Evolutionary conservation across 2,888 invertebrate species (phyloP).

Genomic region (Drosophila kanekoi): DNA sequence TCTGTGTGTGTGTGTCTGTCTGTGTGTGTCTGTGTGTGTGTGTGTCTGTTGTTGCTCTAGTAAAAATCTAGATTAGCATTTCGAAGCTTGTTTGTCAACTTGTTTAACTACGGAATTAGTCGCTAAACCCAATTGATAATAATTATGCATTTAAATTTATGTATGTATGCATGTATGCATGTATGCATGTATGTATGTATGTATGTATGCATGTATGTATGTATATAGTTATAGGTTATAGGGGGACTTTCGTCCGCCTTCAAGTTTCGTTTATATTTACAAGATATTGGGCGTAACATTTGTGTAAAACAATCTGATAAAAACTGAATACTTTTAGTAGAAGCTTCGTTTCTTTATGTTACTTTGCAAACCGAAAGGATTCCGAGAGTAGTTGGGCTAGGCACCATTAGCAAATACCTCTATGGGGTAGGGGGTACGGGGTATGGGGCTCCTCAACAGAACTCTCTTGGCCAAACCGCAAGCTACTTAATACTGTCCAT

Average conservation of each 20-base stretch:
- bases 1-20: not conserved
- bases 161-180: slow-evolving; percentile 39
- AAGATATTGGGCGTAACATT: slow-evolving; percentile 53
- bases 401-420: slow-evolving; percentile 23
- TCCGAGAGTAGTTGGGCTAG: slow-evolving; percentile 28
- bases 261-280: slow-evolving; percentile 60
- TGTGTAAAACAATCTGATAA: slow-evolving; percentile 25
- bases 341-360: no score
- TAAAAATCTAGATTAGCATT: slow-evolving; percentile 76
- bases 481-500: slow-evolving; percentile 49
- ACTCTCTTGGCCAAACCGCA: slow-evolving; percentile 19
- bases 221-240: slow-evolving; percentile 38
- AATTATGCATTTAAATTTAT: slow-evolving; percentile 66
- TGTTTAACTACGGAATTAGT: slow-evolving; percentile 63
- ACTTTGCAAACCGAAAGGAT: not conserved
- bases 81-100: slow-evolving; percentile 53
- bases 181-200: slow-evolving; percentile 19
- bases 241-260: slow-evolving; percentile 85
- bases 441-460: slow-evolving; percentile 6
- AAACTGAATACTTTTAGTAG: slow-evolving; percentile 5
- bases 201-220: slow-evolving; percentile 40
- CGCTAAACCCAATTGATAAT: slow-evolving; percentile 70
- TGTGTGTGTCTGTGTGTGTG: slow-evolving; percentile 16
- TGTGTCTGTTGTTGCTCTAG: slow-evolving; percentile 50
- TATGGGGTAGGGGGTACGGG: no score